These are phyloP conservation scores for Drosophila auraria DNA, from an alignment of 1,140 invertebrate genomes.

Conservation along the genomic window DNA sequence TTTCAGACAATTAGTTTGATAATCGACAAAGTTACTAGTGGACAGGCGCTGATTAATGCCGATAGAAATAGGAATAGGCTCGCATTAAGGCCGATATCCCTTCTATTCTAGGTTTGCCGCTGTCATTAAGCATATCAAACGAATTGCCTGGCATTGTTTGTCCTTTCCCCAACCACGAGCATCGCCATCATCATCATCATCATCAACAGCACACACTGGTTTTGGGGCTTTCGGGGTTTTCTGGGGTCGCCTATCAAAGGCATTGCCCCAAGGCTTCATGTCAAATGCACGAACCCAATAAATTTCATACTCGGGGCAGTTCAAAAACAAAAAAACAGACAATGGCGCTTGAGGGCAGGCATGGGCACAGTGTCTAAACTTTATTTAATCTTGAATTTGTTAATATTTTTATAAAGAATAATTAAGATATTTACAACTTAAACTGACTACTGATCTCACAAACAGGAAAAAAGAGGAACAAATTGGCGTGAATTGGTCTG, in stretches of 20 bases:
- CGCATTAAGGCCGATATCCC: slow-evolving; percentile 11
- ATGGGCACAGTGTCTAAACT: slow-evolving; percentile 28
- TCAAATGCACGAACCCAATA: slow-evolving; percentile 77
- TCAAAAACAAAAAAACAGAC: slow-evolving; percentile 44
- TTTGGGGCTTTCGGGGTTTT: slow-evolving; percentile 12
- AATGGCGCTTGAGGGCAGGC: slow-evolving; percentile 52
- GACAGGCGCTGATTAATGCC: slow-evolving; percentile 5
- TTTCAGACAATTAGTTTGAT: slow-evolving; percentile 31
- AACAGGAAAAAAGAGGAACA: too few relatives aligned
- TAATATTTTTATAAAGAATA: neutral
- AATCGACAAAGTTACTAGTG: slow-evolving; percentile 23
- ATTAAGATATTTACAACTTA: too few relatives aligned
- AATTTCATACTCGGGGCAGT: slow-evolving; percentile 61
- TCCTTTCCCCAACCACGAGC: slow-evolving; percentile 19
- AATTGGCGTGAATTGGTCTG: too few relatives aligned
- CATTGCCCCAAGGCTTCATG: slow-evolving; percentile 74
- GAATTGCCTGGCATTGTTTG: slow-evolving; percentile 23
- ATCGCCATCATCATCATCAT: neutral
- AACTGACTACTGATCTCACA: neutral
- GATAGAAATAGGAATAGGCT: slow-evolving; percentile 13
- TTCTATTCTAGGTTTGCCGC: slow-evolving; percentile 9
- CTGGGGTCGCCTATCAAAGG: slow-evolving; percentile 59
- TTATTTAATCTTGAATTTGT: too few relatives aligned
- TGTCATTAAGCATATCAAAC: slow-evolving; percentile 29
- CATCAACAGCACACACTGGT: slow-evolving; percentile 36